These are phyloP conservation scores for Aphidoletes aphidimyza DNA, from an alignment of 2,888 invertebrate species.

Conservation along the genomic window DNA sequence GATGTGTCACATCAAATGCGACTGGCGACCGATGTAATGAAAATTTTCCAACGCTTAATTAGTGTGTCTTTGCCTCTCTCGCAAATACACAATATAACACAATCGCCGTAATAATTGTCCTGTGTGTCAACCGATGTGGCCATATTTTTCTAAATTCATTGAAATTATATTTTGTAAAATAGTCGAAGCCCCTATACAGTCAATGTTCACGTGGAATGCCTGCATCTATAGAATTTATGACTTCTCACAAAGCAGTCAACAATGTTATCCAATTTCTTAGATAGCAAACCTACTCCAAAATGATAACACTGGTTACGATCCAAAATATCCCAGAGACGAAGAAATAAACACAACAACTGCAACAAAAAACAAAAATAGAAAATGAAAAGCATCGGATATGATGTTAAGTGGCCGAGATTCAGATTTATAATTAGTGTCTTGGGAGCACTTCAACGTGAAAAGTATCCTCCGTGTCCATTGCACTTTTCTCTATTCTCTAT, in stretches of 20 bases:
- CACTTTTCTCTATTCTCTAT: not conserved
- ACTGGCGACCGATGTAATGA: not conserved
- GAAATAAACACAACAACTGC: too few species aligned
- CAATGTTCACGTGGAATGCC: too few species aligned
- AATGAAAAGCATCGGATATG: not conserved
- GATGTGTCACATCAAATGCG: not conserved
- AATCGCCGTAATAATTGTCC: too few species aligned
- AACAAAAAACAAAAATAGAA: too few species aligned
- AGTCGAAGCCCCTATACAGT: too few species aligned
- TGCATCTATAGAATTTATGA: not conserved
- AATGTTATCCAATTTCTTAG: not conserved
- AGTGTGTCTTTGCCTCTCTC: too few species aligned
- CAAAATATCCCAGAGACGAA: too few species aligned
- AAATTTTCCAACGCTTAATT: too few species aligned
- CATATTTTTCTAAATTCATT: too few species aligned
- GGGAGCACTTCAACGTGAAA: not conserved
- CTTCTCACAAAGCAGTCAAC: not conserved
- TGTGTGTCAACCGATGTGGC: too few species aligned
- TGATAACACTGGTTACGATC: not conserved
- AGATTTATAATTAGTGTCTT: constrained; percentile 3
- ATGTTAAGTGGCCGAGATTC: constrained; percentile 6
- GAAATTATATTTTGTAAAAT: not conserved
- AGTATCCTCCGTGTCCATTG: not conserved
- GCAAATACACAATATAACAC: too few species aligned
- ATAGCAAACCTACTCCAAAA: not conserved